Percentiles rank a stretch among this genome's conserved stretches.
Evolutionary conservation across 2,113 vertebrate species (phyloP).

Genomic region (Paradisaea rubra): DNA sequence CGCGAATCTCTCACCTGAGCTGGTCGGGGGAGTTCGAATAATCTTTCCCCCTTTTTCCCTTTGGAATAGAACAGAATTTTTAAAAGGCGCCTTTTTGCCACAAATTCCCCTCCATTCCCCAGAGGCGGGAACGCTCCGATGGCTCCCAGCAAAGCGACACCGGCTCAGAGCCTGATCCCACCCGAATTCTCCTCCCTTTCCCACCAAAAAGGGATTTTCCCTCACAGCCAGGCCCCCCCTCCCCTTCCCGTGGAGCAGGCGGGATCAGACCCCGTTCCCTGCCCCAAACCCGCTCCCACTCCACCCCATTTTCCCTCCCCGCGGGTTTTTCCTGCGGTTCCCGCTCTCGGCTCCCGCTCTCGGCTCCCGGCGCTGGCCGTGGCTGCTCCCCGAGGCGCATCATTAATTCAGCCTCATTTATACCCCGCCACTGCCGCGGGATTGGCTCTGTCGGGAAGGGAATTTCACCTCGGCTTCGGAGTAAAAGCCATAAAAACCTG

Average conservation of each 20-base stretch:
- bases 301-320: fast-evolving
- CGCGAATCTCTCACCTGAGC: background rate
- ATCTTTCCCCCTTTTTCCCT: background rate
- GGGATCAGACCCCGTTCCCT: background rate
- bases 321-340: background rate
- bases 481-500: background rate
- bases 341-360: too few species aligned
- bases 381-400: background rate
- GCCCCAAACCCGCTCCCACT: background rate
- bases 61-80: fast-evolving
- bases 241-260: background rate
- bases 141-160: fast-evolving
- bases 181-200: background rate
- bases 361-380: too few species aligned
- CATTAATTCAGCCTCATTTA: slow-evolving; percentile 30
- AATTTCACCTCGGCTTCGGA: slow-evolving; percentile 14
- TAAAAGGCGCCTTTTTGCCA: background rate
- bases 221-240: fast-evolving
- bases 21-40: fast-evolving
- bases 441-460: background rate
- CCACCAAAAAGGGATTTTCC: background rate
- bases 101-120: fast-evolving
- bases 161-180: background rate
- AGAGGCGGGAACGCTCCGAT: fast-evolving
- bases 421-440: background rate